Evolutionary conservation across 2,888 invertebrate species (phyloP), one percentile per base, ranked within the genome.

Genomic region (Trilocha varians): DNA sequence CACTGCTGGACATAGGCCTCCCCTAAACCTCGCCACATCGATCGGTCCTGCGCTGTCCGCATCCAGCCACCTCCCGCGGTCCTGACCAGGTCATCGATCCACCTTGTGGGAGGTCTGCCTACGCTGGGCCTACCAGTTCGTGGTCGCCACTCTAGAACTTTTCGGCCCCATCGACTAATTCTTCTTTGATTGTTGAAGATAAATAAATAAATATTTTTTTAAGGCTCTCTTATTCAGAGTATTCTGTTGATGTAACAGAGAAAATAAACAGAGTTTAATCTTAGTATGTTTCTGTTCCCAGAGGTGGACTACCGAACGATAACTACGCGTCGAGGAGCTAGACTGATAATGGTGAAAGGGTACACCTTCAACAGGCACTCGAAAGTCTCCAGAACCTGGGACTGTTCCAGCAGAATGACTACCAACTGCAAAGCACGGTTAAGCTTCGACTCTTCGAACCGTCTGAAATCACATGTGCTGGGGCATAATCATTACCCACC

Each of bases 331-430:
- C 50, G 57, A 9, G 66, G 68, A 5, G 61, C 57, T 33, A 52
- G 48, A 8, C 45, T 72, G 25, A 32, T 62, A 1, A 53, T 60
- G 55, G 45, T 56, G 15, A 53, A 60, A 14, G 49, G 59, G 1
- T 60, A 50, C 33, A 60, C 59, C 3, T 62, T 47, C 16, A 62
- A 68, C 0, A 64, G 61, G 39, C 65, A 65, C 36, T 63, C 61
- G 38, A 54, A 57, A 34, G 59, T 65, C 3, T 60, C 55, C 25
- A 59, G 57, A 16, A 47, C 41, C 1, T 59, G 56, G 39, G 62
- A 59, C 44, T 62, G 62, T 34, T 62, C 62, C 3, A 40, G 38
- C 5, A 54, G 53, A 32, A 48, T 52, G 15, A 56, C 56, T 13
- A 58, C 41, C 36, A 45, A 46, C 13, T 64, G 64, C 38, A 57